Conservation (phyloP, 2,113 vertebrate genomes). For the Verasper variegatus region DNA sequence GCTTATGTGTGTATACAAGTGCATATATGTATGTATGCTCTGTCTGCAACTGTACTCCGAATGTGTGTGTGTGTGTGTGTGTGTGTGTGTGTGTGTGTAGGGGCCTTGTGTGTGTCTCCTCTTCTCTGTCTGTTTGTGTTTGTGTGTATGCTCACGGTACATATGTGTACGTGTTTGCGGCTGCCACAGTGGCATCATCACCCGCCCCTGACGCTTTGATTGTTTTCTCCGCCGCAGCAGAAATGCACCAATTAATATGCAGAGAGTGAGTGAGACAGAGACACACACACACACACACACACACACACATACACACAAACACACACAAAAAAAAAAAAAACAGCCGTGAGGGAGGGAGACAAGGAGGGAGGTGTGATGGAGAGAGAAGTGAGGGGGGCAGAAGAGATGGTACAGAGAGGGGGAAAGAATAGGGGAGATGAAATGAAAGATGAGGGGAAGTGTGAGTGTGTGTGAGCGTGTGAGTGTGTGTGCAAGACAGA, state of each 20-base stretch:
- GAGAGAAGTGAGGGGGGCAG: slow-evolving; percentile 48
- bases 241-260: slow-evolving; percentile 89
- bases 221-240: slow-evolving; percentile 86
- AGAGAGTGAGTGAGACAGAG: slow-evolving; percentile 84
- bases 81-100: slow-evolving; percentile 15
- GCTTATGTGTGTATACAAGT: slow-evolving; percentile 46
- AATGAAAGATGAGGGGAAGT: slow-evolving; percentile 76
- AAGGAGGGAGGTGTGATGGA: slow-evolving; percentile 58
- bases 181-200: slow-evolving; percentile 83
- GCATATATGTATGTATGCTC: slow-evolving; percentile 15
- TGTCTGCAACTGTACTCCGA: slow-evolving; percentile 12
- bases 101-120: slow-evolving; percentile 16
- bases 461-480: slow-evolving; percentile 22
- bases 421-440: slow-evolving; percentile 71
- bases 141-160: slow-evolving; percentile 42
- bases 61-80: slow-evolving; percentile 21
- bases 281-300: slow-evolving; percentile 70
- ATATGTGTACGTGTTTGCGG: slow-evolving; percentile 76
- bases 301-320: slow-evolving; percentile 43
- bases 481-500: not conserved
- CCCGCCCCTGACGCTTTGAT: slow-evolving; percentile 85
- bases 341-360: slow-evolving; percentile 71
- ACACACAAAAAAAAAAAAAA: slow-evolving; percentile 60
- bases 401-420: slow-evolving; percentile 70
- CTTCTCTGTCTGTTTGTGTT: slow-evolving; percentile 30